Evolutionary conservation across 2,888 invertebrate genomes (phyloP), one percentile per base, ranked within the genome.

Genomic region (Netelia fuscicornis): DNA sequence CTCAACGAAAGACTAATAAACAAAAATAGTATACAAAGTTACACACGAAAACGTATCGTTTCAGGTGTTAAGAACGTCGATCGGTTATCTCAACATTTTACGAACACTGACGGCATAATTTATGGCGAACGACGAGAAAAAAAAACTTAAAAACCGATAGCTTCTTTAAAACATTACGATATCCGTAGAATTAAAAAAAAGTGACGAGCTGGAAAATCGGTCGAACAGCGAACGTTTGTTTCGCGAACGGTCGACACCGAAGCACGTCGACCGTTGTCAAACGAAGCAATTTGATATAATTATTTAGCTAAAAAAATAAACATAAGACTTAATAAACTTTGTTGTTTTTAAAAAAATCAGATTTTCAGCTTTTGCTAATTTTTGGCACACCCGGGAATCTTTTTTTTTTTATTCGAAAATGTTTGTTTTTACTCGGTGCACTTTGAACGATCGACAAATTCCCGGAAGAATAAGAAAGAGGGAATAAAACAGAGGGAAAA

Each of bases 1-100:
- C 25, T n/a, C 1, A 30, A 56, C 20, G 17, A 54, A n/a, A 9
- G 11, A 17, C 10, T 1, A 17, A 17, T 20, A 5, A 25, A 54
- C 30, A 10, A 8, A 67, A 25, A 67, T 52, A n/a, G n/a, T n/a
- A 58, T 44, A 8, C 37, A 37, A 37, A 37, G 5, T 37, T 6
- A 37, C 37, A 37, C 6, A 37, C 37, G 6, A 6, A 6, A 37
- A 37, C 37, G 6, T 25, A 42, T 58, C 37, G 42, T 88, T 87
- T 37, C 84, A 88, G 88, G 83, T 88, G n/a, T 20, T 88, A 42
- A 88, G 86, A 84, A 71, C 87, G 67, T 72, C 88, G 17, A 60
- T 87, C 17, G 86, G 65, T 2, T 88, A 86, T 78, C 76, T 88
- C 30, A 88, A 88, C 30, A 81, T 87, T 42, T 71, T 87, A 48